Evolutionary conservation across 2,888 invertebrate genomes (phyloP).

Genomic region (Andrena bucephala): DNA sequence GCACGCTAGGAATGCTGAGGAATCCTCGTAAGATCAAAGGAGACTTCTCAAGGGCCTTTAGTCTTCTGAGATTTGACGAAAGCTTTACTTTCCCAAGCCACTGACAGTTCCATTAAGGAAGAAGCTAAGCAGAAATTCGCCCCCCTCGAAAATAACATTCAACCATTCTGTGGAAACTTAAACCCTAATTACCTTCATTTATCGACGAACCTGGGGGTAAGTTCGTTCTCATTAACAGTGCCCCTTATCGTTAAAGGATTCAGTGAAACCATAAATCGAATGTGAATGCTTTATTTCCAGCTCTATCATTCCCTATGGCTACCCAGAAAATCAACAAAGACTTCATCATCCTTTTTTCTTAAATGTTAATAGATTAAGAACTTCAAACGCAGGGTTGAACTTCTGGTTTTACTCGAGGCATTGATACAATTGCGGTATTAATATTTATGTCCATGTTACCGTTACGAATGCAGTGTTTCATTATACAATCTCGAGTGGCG

Average conservation of each 20-base stretch:
- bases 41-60: background rate
- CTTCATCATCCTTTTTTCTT: slow-evolving; percentile 6
- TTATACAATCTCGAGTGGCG: background rate
- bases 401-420: background rate
- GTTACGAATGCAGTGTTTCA: background rate
- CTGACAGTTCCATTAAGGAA: slow-evolving; percentile 15
- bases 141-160: slow-evolving; percentile 12
- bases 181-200: slow-evolving; percentile 28
- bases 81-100: slow-evolving; percentile 5
- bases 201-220: slow-evolving; percentile 14
- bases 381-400: background rate
- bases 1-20: background rate
- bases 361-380: background rate
- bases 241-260: slow-evolving; percentile 19
- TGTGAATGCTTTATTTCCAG: slow-evolving; percentile 11
- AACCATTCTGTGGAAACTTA: slow-evolving; percentile 18
- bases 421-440: slow-evolving; percentile 24
- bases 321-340: background rate
- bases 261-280: background rate
- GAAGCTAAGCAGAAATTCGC: slow-evolving; percentile 14
- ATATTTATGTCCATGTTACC: slow-evolving; percentile 33
- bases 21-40: background rate
- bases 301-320: background rate
- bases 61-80: background rate
- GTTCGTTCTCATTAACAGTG: slow-evolving; percentile 20